phyloP scores from a whole-genome alignment of 2,888 invertebrate species.

The Drosophila koepferae region DNA sequence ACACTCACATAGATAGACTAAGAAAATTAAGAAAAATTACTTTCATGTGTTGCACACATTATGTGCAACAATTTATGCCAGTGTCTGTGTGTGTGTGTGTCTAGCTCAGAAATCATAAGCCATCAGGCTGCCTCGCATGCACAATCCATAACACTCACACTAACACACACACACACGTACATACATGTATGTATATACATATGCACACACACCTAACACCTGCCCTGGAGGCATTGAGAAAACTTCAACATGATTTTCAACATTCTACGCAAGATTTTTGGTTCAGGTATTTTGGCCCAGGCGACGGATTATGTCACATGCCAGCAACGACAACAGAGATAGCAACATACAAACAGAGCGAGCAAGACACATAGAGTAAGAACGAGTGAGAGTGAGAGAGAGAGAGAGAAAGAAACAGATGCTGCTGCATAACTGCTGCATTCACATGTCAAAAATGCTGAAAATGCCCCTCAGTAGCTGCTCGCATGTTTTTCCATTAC shows the following conservation, averaged over 20 bases:
- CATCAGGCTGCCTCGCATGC: slow-evolving; percentile 33
- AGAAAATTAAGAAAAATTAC: slow-evolving; percentile 77
- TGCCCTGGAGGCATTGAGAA: slow-evolving; percentile 52
- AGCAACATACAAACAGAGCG: slow-evolving; percentile 20
- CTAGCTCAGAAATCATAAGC: slow-evolving; percentile 58
- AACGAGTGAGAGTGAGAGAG: slow-evolving; percentile 6
- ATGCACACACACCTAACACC: slow-evolving; percentile 26
- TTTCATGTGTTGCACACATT: slow-evolving; percentile 63
- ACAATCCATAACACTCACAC: slow-evolving; percentile 13
- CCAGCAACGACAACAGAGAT: slow-evolving; percentile 52
- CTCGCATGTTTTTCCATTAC: slow-evolving; percentile 42
- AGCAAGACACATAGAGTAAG: neutral
- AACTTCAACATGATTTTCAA: slow-evolving; percentile 75
- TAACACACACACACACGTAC: slow-evolving; percentile 7
- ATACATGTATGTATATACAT: neutral
- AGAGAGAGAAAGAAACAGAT: slow-evolving; percentile 11
- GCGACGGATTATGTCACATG: slow-evolving; percentile 75
- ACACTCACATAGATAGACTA: slow-evolving; percentile 35
- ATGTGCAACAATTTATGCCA: slow-evolving; percentile 52
- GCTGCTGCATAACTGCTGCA: slow-evolving; percentile 37
- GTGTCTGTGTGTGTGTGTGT: neutral
- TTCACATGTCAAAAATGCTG: slow-evolving; percentile 49
- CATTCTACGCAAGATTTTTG: slow-evolving; percentile 67
- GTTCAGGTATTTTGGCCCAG: slow-evolving; percentile 67
- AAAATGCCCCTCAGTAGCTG: slow-evolving; percentile 34